Evolutionary conservation across 2,888 invertebrate species (phyloP).

Genomic region (Leucoptera coffeella): DNA sequence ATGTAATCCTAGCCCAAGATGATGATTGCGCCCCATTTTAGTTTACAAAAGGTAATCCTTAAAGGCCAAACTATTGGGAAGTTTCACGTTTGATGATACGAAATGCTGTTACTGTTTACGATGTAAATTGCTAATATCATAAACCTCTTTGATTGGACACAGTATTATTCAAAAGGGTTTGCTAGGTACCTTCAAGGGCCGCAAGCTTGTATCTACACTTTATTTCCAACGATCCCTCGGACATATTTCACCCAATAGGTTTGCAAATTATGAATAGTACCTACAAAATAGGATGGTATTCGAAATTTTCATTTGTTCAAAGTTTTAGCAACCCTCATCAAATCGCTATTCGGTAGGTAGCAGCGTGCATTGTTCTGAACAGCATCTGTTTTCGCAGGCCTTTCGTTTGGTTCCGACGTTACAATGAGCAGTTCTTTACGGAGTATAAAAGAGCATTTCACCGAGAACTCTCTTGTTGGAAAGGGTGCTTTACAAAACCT

Average conservation of each 20-base stretch:
- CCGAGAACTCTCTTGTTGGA: conserved; percentile 14
- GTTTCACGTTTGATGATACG: conserved; percentile 13
- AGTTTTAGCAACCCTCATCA: conserved; percentile 16
- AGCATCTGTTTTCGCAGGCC: conserved; percentile 28
- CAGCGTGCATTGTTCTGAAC: conserved; percentile 31
- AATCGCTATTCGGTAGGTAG: conserved; percentile 20
- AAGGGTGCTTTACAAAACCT: conserved; percentile 37
- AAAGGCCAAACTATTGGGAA: conserved; percentile 40
- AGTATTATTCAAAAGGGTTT: conserved; percentile 26
- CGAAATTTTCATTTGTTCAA: too few species aligned
- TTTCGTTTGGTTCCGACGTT: conserved; percentile 22
- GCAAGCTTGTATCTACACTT: too few species aligned
- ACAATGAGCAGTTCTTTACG: conserved; percentile 19
- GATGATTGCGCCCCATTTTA: conserved; percentile 49
- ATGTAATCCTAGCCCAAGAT: conserved; percentile 43
- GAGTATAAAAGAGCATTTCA: conserved; percentile 41
- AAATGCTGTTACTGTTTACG: conserved; percentile 35
- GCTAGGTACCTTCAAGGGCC: too few species aligned
- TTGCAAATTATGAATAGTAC: too few species aligned
- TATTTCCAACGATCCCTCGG: too few species aligned
- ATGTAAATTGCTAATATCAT: conserved; percentile 52
- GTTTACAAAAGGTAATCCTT: conserved; percentile 54
- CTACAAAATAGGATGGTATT: too few species aligned
- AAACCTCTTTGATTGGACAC: conserved; percentile 45
- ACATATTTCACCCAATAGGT: too few species aligned